Evolutionary conservation across 2,113 vertebrate genomes (phyloP).

Genomic region (Motacilla alba): DNA sequence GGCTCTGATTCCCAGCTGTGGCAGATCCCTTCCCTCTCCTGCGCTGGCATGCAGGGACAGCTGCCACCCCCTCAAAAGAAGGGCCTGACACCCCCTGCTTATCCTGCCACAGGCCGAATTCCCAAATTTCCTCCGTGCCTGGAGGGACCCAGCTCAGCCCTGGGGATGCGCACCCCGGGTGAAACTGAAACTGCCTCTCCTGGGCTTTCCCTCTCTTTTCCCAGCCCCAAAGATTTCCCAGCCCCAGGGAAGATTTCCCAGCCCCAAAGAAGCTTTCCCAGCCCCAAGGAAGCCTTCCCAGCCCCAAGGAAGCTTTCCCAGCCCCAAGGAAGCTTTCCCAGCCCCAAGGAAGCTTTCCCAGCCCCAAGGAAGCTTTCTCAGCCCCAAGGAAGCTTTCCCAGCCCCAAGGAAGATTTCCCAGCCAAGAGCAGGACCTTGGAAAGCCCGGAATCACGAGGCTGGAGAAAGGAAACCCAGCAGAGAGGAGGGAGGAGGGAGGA

Average conservation of each 20-base stretch:
- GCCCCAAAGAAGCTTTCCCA: too few relatives aligned
- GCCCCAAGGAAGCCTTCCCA: too few relatives aligned
- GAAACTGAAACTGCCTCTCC: neutral
- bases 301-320: too few relatives aligned
- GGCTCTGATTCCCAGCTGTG: neutral
- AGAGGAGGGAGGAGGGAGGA: neutral
- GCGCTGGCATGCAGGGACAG: neutral
- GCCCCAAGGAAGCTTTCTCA: too few relatives aligned
- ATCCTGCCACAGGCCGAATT: accelerated
- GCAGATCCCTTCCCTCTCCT: neutral
- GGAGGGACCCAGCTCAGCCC: neutral
- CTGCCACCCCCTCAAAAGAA: neutral
- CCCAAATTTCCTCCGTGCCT: neutral
- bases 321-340: too few relatives aligned
- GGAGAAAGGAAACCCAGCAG: neutral
- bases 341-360: too few relatives aligned
- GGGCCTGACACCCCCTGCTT: neutral
- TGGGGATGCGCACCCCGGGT: accelerated
- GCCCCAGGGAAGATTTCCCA: too few relatives aligned
- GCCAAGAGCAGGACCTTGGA: neutral
- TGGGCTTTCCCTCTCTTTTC: neutral
- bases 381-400: too few relatives aligned
- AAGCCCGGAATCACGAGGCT: neutral
- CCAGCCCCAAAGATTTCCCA: neutral
- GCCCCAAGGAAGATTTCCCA: neutral